Evolutionary conservation across 2,888 invertebrate genomes (phyloP).

Genomic region (Drosophila merina): DNA sequence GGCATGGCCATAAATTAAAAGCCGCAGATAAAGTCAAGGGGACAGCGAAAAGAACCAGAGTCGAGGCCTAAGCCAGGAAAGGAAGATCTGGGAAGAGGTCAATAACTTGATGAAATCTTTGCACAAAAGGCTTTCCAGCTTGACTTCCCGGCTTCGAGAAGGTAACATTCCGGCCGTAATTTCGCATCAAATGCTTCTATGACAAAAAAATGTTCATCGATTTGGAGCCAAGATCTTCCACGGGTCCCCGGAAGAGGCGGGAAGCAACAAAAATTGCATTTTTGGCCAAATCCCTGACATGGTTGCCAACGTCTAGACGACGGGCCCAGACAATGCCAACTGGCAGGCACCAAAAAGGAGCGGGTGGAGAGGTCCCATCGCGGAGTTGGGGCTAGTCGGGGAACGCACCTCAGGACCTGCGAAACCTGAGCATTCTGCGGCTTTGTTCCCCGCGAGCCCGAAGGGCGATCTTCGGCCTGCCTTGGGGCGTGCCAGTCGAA

Average conservation of each 20-base stretch:
- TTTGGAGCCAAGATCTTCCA: slow-evolving; percentile 26
- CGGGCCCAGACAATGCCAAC: slow-evolving; percentile 32
- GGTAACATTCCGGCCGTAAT: neutral
- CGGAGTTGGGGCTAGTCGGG: slow-evolving; percentile 2
- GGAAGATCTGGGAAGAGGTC: slow-evolving; percentile 17
- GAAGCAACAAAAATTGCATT: slow-evolving; percentile 64
- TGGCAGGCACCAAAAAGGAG: slow-evolving; percentile 12
- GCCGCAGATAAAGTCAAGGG: slow-evolving; percentile 74
- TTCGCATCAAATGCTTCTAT: neutral
- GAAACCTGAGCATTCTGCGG: slow-evolving; percentile 58
- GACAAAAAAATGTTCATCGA: neutral
- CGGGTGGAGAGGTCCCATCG: slow-evolving; percentile 29
- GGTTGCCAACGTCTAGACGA: slow-evolving; percentile 73
- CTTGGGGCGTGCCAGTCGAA: slow-evolving; percentile 39
- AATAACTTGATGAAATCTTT: neutral
- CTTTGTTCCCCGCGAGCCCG: slow-evolving; percentile 57
- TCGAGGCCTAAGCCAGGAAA: neutral
- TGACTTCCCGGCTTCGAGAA: neutral
- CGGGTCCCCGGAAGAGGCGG: slow-evolving; percentile 43
- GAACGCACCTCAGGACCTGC: slow-evolving; percentile 47
- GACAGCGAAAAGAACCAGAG: slow-evolving; percentile 63
- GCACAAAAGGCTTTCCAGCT: neutral
- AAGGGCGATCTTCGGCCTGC: slow-evolving; percentile 45
- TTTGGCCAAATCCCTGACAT: slow-evolving; percentile 60
- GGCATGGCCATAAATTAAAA: slow-evolving; percentile 80